phyloP scores from a whole-genome alignment of 2,797 vertebrate genomes.

The Otus scops region DNA sequence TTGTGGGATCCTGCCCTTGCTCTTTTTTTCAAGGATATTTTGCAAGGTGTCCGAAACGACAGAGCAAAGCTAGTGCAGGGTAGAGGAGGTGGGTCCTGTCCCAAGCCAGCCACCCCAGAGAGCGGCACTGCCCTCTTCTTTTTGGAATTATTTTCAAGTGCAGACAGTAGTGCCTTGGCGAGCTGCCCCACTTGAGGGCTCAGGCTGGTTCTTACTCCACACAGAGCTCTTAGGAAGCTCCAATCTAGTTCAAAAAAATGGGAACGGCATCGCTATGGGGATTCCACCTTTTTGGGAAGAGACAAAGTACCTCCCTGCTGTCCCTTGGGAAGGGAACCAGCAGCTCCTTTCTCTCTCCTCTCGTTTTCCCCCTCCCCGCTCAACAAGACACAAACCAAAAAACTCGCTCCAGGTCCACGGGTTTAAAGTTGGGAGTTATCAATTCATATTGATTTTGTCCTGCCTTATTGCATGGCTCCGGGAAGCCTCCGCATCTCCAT shows the following conservation, averaged over 20 bases:
- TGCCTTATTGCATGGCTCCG: not conserved
- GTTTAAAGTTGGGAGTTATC: not conserved
- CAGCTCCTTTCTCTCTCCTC: not conserved
- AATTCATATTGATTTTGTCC: not conserved
- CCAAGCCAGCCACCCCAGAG: not conserved
- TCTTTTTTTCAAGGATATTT: not conserved
- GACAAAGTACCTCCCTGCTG: not conserved
- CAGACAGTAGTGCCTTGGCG: not conserved
- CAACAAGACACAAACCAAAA: not conserved
- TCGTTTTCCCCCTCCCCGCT: not conserved
- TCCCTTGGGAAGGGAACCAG: not conserved
- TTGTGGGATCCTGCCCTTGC: not conserved
- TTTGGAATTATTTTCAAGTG: not conserved
- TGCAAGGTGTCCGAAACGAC: not conserved
- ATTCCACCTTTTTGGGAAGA: not conserved
- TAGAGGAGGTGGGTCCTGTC: not conserved
- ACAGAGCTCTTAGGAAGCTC: not conserved
- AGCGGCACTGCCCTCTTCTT: not conserved
- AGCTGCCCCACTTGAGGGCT: not conserved
- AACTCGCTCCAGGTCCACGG: not conserved
- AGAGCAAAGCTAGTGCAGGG: not conserved
- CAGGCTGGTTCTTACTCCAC: not conserved
- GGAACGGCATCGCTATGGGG: not conserved
- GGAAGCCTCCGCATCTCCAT: not conserved
- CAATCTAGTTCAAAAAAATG: not conserved